phyloP scores from a whole-genome alignment of 2,113 vertebrate species.

The Mus pahari region DNA sequence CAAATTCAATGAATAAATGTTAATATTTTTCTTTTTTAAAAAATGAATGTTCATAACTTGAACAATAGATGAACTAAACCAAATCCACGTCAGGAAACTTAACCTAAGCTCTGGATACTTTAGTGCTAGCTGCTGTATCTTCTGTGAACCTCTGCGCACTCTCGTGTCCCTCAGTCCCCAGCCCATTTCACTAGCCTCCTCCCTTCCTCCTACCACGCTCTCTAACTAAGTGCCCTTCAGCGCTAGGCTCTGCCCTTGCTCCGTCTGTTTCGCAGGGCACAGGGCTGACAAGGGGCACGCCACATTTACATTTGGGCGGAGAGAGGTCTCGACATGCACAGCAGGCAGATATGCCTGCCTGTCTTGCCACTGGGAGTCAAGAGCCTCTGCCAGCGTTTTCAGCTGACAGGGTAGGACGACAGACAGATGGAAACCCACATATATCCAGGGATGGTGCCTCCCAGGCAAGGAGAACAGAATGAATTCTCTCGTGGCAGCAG shows the following conservation, averaged over 20 bases:
- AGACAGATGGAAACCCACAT: neutral
- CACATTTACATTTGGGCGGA: neutral
- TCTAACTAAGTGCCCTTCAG: neutral
- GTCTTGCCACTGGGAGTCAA: neutral
- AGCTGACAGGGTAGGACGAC: neutral
- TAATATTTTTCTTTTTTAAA: neutral
- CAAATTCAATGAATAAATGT: neutral
- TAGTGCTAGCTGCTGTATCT: neutral
- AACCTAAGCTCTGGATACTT: neutral
- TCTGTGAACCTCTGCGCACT: neutral
- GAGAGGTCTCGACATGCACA: neutral
- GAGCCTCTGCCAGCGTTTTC: neutral
- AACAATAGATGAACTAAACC: neutral
- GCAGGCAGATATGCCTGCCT: neutral
- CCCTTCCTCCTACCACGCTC: neutral
- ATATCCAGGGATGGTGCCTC: neutral
- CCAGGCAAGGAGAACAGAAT: neutral
- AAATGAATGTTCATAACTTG: neutral
- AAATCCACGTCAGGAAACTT: neutral
- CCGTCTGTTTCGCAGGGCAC: neutral
- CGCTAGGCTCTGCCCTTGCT: neutral
- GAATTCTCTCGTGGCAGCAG: neutral
- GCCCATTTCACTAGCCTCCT: neutral
- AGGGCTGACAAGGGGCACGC: neutral
- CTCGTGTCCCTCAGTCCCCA: neutral